Base-by-base conservation (phyloP, 2,113 vertebrate species). In the Lepus europaeus region DNA sequence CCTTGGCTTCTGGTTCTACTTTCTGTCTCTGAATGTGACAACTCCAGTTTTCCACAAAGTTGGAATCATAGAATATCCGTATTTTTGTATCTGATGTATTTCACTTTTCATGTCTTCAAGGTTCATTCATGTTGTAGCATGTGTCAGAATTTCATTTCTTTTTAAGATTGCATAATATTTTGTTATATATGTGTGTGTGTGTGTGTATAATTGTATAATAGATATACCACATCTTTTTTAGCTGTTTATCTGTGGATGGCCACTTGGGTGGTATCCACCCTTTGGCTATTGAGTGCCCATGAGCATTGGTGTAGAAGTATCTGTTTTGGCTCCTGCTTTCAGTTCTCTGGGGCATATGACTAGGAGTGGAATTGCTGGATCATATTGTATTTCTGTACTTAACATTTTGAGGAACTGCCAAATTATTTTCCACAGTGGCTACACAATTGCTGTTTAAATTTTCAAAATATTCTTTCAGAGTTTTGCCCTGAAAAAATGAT, bases 401-500 rank as follows among this genome's bases (percentile, higher is more conserved):
- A 66, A 88, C 27, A 69, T 63, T 70, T 56, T 87, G 56, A 90
- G 39, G 33, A 95, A 90, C 7, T 23, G 33, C 36, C 25, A 61
- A 69, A 82, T n/a, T 16, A 23, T 88, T 95, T 93, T 86, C 12
- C 63, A 82, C 3, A 85, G 29, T 13, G 22, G 68, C 29, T 86
- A 36, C 27, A 56, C 22, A 25, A 63, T 22, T 76, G n/a, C 80
- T 12, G 59, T 56, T 89, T 63, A 49, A 77, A 92, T 78, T 73
- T 72, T 84, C 90, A 88, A 86, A 82, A 61, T 76, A 69, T 23
- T 79, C 31, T 64, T 76, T 79, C 17, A 61, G 56, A 74, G 17
- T 61, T 73, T 77, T 82, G 49, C 45, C 36, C 22, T 90, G 83
- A 81, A 76, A 90, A 85, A 96, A 77, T 81, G 36, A 92, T 80